A percentile compares a stretch with the other conserved stretches of the same genome.
Conservation (phyloP, 2,113 vertebrate genomes). For the Pachyramphus minor region DNA sequence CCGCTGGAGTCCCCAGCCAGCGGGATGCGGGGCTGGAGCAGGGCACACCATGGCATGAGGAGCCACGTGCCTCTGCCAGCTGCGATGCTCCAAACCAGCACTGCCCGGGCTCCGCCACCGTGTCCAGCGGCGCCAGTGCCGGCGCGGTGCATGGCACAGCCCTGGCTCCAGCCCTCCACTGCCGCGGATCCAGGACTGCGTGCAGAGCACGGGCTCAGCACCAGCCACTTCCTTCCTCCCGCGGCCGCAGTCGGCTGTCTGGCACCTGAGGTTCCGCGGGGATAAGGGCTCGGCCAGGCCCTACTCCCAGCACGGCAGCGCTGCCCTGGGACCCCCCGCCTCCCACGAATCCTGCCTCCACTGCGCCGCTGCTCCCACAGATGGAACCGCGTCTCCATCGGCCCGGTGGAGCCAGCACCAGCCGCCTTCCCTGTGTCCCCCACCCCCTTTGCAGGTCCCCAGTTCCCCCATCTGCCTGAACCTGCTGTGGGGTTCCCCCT, state of each 20-base stretch:
- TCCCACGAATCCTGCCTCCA: rapidly evolving
- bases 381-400: rapidly evolving
- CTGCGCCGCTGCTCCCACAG: rapidly evolving
- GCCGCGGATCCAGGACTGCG: rapidly evolving
- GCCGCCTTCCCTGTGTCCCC: not conserved
- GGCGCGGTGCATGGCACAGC: rapidly evolving
- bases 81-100: rapidly evolving
- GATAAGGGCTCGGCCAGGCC: not conserved
- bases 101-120: rapidly evolving
- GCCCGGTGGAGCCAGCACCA: rapidly evolving
- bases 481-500: not conserved
- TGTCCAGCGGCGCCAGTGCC: rapidly evolving
- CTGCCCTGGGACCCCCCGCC: rapidly evolving
- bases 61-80: not conserved
- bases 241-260: not conserved
- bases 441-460: rapidly evolving
- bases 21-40: rapidly evolving
- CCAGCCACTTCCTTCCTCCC: not conserved
- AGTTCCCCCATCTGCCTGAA: not conserved
- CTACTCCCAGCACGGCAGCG: rapidly evolving
- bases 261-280: rapidly evolving
- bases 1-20: not conserved
- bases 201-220: not conserved
- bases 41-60: rapidly evolving
- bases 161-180: rapidly evolving